Evolutionary conservation across 2,113 vertebrate species (phyloP), one percentile per base, ranked within the genome.

Genomic region (Polypterus bichir): DNA sequence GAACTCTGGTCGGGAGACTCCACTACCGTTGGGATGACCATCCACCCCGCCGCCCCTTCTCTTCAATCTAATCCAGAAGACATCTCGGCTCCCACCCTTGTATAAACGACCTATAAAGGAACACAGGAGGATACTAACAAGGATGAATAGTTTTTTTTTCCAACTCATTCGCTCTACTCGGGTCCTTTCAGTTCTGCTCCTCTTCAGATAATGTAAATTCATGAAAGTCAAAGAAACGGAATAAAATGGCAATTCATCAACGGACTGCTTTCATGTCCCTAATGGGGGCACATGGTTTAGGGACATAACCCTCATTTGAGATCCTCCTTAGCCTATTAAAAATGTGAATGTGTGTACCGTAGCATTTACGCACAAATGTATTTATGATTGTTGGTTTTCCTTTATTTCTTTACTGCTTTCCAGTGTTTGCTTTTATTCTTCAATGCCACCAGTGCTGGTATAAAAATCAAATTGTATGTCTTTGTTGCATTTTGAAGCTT

Each of bases 131-230:
- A 85, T 75, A 75, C 77, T 80, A 84, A 85, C 82, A 74, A 84
- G 86, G 84, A 88, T 73, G 72, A 83, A 88, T 86, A 72, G 74
- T 69, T 46, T 73, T 84, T 83, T 81, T 76, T 78, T 71, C 69
- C 51, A 74, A 74, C 81, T 79, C 81, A 85, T 83, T 83, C 83
- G 75, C 77, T 76, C 84, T 83, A 84, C 83, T 86, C 80, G 83
- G 76, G 70, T 76, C 80, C 82, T 84, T 86, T 83, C 78, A 82
- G 82, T 86, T 79, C 77, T 69, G 47, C 46, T 63, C 54, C 51
- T 79, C 74, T 83, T 84, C 79, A 84, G 72, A 83, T 83, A 80
- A 82, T 76, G 72, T 82, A 86, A 82, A 88, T 88, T 88, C 80
- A 86, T 88, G 85, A 81, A 86, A 86, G 82, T 88, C 84, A 84